These are phyloP conservation scores for Cherax quadricarinatus DNA, from an alignment of 1,140 invertebrate genomes.

Conservation along the genomic window DNA sequence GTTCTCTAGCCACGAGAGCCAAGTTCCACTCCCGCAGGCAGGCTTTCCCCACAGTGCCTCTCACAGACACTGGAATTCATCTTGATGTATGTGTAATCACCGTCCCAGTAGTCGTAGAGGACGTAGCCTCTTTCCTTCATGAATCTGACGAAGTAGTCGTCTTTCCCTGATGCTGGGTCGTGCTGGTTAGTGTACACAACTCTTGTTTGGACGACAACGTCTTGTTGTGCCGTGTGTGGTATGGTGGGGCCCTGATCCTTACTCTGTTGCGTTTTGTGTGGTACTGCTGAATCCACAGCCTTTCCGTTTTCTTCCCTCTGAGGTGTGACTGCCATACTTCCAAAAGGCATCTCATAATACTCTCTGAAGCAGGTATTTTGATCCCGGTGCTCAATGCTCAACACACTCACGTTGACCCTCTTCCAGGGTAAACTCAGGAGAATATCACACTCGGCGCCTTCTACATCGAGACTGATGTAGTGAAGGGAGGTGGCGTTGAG, in stretches of 20 bases:
- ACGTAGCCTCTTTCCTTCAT: constrained; percentile 50
- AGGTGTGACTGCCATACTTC: not conserved
- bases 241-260: not conserved
- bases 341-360: not conserved
- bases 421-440: constrained; percentile 75
- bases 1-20: too few relatives aligned
- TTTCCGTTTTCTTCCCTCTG: not conserved
- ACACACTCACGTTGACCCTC: constrained; percentile 71
- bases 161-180: constrained; percentile 40
- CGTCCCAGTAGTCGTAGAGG: constrained; percentile 62
- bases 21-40: too few relatives aligned
- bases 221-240: not conserved
- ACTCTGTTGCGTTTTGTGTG: not conserved
- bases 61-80: constrained; percentile 18
- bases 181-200: constrained; percentile 41
- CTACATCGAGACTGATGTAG: constrained; percentile 76
- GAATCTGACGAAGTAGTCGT: constrained; percentile 46
- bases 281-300: too few relatives aligned
- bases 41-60: constrained; percentile 13
- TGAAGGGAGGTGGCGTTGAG: constrained; percentile 75
- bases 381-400: constrained; percentile 48
- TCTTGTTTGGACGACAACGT: not conserved
- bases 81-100: constrained; percentile 63
- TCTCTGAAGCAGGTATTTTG: not conserved
- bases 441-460: constrained; percentile 75